phyloP scores from a whole-genome alignment of 2,113 vertebrate species.

The Taxidea taxus region DNA sequence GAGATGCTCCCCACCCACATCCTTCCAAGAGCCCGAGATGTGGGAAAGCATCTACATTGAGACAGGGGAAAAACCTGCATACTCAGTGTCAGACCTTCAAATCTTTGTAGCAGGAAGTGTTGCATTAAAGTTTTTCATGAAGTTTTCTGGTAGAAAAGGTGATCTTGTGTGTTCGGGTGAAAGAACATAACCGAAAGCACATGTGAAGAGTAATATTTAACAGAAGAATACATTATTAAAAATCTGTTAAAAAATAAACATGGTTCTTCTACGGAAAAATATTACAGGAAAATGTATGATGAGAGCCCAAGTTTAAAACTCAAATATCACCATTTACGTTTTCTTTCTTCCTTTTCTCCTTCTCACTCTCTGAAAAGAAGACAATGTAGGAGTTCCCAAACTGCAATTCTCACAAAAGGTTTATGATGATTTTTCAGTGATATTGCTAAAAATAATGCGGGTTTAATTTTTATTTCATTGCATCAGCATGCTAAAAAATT shows the following conservation, averaged over 20 bases:
- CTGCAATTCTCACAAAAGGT: neutral
- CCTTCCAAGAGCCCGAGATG: neutral
- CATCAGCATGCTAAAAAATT: neutral
- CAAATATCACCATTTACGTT: neutral
- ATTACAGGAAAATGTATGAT: neutral
- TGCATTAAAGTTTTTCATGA: neutral
- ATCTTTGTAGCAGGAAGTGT: neutral
- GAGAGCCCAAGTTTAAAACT: neutral
- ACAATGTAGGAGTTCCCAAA: neutral
- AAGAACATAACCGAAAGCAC: neutral
- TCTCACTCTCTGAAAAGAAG: neutral
- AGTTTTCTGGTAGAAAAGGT: neutral
- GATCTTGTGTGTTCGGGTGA: neutral
- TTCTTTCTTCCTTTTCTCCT: neutral
- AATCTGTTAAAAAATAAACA: neutral
- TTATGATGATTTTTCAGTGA: neutral
- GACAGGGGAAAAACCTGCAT: neutral
- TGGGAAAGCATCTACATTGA: neutral
- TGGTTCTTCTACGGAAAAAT: neutral
- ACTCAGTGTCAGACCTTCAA: neutral
- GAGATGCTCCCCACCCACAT: neutral
- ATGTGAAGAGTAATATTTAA: neutral
- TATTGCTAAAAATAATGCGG: neutral
- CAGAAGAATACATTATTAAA: neutral
- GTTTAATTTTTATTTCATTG: slow-evolving; percentile 14